Percentiles rank a stretch among this genome's conserved stretches.
Evolutionary conservation across 2,113 vertebrate species (phyloP).

Genomic region (Mobula hypostoma): DNA sequence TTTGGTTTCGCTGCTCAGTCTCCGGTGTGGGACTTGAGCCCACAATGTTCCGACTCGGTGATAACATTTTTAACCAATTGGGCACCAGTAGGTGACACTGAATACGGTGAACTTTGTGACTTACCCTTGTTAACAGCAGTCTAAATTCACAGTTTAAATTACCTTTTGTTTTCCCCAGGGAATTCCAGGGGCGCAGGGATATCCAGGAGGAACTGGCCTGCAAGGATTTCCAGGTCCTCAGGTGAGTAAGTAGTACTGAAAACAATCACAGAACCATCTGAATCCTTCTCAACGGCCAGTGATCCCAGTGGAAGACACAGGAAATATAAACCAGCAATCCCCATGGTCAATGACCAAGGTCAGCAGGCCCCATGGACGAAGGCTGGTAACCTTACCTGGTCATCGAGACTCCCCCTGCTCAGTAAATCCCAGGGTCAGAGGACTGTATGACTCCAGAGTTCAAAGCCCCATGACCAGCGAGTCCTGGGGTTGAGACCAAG

Average conservation of each 20-base stretch:
- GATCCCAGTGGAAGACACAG: too few relatives aligned
- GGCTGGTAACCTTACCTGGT: too few relatives aligned
- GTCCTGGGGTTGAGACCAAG: too few relatives aligned
- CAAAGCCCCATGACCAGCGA: too few relatives aligned
- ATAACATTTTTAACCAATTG: neutral
- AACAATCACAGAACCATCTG: neutral
- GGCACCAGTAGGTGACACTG: neutral
- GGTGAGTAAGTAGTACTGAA: conserved; percentile 51
- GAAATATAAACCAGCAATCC: too few relatives aligned
- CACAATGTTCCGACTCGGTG: neutral
- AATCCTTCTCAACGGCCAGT: neutral
- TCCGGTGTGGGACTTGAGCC: neutral
- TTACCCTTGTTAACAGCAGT: neutral
- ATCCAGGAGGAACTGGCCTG: conserved; percentile 70
- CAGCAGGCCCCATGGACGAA: too few relatives aligned
- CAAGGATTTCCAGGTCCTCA: conserved; percentile 74
- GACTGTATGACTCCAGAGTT: too few relatives aligned
- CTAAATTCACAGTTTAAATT: neutral
- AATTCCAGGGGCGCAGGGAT: conserved; percentile 52
- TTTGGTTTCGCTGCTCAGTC: neutral
- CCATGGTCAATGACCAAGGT: too few relatives aligned
- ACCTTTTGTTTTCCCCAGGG: conserved; percentile 47
- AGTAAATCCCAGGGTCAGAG: too few relatives aligned
- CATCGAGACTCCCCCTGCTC: too few relatives aligned
- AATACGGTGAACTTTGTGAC: neutral